Evolutionary conservation across 2,797 vertebrate species (phyloP), one percentile per base, ranked within the genome.

Genomic region (Mycteria americana): DNA sequence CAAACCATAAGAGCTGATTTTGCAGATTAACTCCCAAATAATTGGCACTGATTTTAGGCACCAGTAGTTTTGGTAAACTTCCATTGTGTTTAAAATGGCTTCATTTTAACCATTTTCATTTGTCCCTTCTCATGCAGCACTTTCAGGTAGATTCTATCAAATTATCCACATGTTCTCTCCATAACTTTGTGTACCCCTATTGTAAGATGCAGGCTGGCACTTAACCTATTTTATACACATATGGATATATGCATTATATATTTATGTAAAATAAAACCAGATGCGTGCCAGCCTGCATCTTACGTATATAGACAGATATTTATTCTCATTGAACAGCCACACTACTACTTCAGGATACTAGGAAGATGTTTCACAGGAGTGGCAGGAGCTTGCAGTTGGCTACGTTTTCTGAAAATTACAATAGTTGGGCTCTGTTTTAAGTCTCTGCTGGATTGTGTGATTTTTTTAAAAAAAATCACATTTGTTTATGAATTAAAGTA

Each of bases 191-290:
- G 30, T 46, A 10, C 10, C 22, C 5, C 1, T n/a, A 12, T 11
- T 39, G 10, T 21, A 37, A 88, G 39, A 6, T 62, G 9, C 24
- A 54, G 77, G 22, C 43, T 85, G 77, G 23, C 31, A 68, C 16
- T 2, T 7, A 0, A 0, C 1, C 16, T 57, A 2, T 79, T 53
- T 24, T 50, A 4, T 11, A 16, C 37, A 10, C 2, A 9, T 21
- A 1, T 10, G 9, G 24, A 12, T 56, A 3, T 2, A 4, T 24
- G 8, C 2, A 0, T 50, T 45, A 4, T 0, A 8, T 46, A 10
- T 37, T 41, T 13, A 45, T 15, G 7, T 25, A 27, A 60, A 84
- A 25, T 31, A 60, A 27, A 24, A 11, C 5, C 17, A 51, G n/a
- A 1, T 30, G 6, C 10, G 8, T 28, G 24, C 7, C 69, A 75